A percentile compares a stretch with the other conserved stretches of the same genome.
Conservation (phyloP, 2,888 invertebrate genomes). For the Aporophyla nigra region DNA sequence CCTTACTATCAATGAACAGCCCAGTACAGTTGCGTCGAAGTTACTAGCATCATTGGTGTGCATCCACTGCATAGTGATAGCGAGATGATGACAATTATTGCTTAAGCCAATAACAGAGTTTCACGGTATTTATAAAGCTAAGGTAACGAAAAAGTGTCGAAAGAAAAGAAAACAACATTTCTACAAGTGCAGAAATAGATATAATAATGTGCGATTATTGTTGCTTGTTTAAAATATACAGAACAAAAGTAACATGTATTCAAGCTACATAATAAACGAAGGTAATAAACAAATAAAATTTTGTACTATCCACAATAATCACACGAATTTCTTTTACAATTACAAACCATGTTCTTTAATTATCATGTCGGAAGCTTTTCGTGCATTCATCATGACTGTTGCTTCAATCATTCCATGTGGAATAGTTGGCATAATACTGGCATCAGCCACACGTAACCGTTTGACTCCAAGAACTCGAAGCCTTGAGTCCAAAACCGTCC, state of each 20-base stretch:
- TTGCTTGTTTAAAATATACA: background rate
- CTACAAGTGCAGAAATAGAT: no score
- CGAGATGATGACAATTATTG: no score
- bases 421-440: conserved; percentile 57
- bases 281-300: background rate
- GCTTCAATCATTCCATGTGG: conserved; percentile 39
- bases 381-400: conserved; percentile 50
- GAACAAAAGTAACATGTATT: background rate
- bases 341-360: conserved; percentile 40
- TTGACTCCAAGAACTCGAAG: conserved; percentile 54
- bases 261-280: background rate
- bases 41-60: no score
- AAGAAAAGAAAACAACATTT: no score
- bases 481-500: conserved; percentile 58
- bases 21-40: no score
- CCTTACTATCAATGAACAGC: no score
- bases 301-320: background rate
- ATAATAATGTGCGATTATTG: no score
- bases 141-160: no score
- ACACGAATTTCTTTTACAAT: background rate
- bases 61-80: no score
- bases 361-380: conserved; percentile 54
- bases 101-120: no score
- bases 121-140: no score
- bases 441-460: conserved; percentile 58